Evolutionary conservation across 2,113 vertebrate species (phyloP), one percentile per base, ranked within the genome.

Genomic region (Nanorana parkeri): DNA sequence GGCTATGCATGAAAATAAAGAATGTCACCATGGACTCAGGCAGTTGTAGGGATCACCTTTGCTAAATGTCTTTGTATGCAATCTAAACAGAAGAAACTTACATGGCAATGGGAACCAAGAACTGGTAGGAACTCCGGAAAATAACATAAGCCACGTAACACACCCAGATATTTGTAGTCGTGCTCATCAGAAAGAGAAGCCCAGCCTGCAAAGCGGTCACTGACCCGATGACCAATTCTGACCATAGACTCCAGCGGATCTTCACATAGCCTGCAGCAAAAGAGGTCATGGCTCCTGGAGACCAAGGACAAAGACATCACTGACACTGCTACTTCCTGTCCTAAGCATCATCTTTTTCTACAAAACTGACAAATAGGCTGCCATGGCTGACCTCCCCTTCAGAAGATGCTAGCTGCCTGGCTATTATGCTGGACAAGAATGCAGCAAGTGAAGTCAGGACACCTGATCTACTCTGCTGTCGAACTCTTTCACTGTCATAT

Each of bases 61-160:
- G 13, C 41, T 47, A 47, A 47, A 10, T 15, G 3, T 47, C 41
- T 10, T 1, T 1, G 41, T 47, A 47, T 47, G 10, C 41, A 47
- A 47, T 47, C 10, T 47, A 47, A 47, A 47, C 41, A 47, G 6
- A 47, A 32, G 58, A 17, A 23, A 95, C 98, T 90, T 85, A 99
- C 98, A 93, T 98, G 81, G 97, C 98, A 1, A 99, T 93, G 17
- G 98, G 97, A 78, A 99, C 96, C 74, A 99, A 92, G 77, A 99
- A 97, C 91, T 99, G 98, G 89, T 99, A 91, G 86, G 94, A 91
- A 16, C 95, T 88, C 0, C 95, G 94, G 93, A 99, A 99, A 66
- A 99, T 83, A n/a, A 94, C 81, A 0, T 96, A 98, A 76, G 93
- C 67, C 0, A 54, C 0, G 0, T 99, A 99, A 90, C 96, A 99